A percentile compares a stretch with the other conserved stretches of the same genome.
Evolutionary conservation across 2,888 invertebrate genomes (phyloP).

Genomic region (Eilema griseolum): DNA sequence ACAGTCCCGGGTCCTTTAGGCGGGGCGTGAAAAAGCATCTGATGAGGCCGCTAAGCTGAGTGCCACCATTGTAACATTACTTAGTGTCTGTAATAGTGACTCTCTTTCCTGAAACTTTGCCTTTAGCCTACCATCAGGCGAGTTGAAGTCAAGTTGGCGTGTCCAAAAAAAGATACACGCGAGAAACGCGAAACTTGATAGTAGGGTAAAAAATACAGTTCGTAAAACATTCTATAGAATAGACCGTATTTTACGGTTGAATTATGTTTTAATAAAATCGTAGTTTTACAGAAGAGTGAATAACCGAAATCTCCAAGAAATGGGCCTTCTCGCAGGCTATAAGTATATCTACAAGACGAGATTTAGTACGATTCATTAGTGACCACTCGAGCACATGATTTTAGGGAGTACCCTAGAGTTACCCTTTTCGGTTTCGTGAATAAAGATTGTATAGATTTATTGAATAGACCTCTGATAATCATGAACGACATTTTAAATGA

Average conservation of each 20-base stretch:
- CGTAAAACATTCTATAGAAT: neutral
- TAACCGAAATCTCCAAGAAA: neutral
- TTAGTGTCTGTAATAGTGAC: no score
- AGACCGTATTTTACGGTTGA: neutral
- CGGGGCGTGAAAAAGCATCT: no score
- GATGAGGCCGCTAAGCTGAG: no score
- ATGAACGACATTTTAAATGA: neutral
- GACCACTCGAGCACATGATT: slow-evolving; percentile 10
- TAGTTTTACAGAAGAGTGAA: slow-evolving; percentile 5
- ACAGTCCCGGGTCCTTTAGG: no score
- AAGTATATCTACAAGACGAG: neutral
- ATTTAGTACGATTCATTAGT: slow-evolving; percentile 11
- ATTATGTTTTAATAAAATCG: slow-evolving; percentile 15
- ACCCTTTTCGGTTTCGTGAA: neutral
- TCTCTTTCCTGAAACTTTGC: no score
- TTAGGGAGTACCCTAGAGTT: slow-evolving; percentile 3
- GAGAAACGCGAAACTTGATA: no score
- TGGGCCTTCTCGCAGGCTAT: neutral
- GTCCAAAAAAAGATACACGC: no score
- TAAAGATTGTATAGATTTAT: neutral
- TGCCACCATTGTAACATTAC: no score
- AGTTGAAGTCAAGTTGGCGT: no score
- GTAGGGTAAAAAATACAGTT: no score
- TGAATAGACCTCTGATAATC: neutral
- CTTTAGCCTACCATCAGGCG: no score